Evolutionary conservation across 2,113 vertebrate species (phyloP), one percentile per base, ranked within the genome.

Genomic region (Hiodon tergisus): DNA sequence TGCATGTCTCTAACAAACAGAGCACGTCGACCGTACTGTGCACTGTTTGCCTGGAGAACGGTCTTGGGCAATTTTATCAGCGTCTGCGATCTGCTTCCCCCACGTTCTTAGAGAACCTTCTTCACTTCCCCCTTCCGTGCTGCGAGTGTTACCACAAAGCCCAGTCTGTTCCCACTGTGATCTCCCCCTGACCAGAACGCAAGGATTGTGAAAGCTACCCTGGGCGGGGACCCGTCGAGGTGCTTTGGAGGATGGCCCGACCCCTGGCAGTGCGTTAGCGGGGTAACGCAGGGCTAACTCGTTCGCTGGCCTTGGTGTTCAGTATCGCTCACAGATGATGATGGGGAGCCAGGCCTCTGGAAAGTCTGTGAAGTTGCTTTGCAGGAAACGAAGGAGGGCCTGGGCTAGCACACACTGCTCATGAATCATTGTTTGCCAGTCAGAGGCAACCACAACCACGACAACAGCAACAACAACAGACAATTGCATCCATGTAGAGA

Each of bases 141-240:
- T 79, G 82, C 78, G 76, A 79, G 50, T 66, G 71, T 71, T 80
- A 81, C 80, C 75, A 90, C 87, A 90, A 88, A 86, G 86, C 81
- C 10, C 0, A 55, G 83, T 78, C 83, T 89, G 87, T 90, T 83
- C 79, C 72, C 81, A 76, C 73, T 17, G 82, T 77, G 78, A 82
- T 82, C 86, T 81, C 80, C 87, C 86, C 77, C 79, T 76, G 77
- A 74, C 81, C 85, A 85, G 81, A 82, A 71, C 77, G 77, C 81
- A 79, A 71, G 51, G 77, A 76, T 77, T 79, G 31, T 31, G 31
- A 31, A 31, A 31, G 31, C 31, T 31, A 1, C 31, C 31, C 31
- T 31, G 31, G 83, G 74, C 57, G 72, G 78, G 58, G 79, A 58
- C 52, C 61, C 7, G 53, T 6, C 8, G 13, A 5, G 8, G 76